phyloP scores from a whole-genome alignment of 1,140 invertebrate species.

The Drosophila tsacasi region DNA sequence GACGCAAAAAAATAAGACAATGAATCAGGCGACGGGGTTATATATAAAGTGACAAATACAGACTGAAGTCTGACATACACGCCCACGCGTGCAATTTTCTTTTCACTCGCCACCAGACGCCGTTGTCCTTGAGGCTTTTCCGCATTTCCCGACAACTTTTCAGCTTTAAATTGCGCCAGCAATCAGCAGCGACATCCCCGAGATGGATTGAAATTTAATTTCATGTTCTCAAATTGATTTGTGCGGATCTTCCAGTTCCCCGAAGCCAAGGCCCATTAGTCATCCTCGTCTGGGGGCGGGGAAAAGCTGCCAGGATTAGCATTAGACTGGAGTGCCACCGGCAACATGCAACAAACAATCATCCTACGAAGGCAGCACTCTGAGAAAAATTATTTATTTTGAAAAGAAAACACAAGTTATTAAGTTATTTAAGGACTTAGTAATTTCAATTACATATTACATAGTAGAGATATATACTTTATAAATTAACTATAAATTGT shows the following conservation, averaged over 20 bases:
- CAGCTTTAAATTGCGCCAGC: slow-evolving; percentile 62
- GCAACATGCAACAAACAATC: slow-evolving; percentile 75
- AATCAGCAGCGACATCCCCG: slow-evolving; percentile 18
- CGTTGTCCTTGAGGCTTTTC: slow-evolving; percentile 62
- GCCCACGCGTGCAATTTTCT: slow-evolving; percentile 70
- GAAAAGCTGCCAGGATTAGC: slow-evolving; percentile 71
- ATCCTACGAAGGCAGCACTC: slow-evolving; percentile 43
- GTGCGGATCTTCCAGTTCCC: slow-evolving; percentile 27
- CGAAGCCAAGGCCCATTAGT: slow-evolving; percentile 54
- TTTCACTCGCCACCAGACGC: slow-evolving; percentile 42
- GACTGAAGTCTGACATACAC: slow-evolving; percentile 31
- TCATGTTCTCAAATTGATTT: slow-evolving; percentile 79
- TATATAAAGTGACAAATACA: slow-evolving; percentile 18
- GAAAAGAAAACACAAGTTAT: neutral
- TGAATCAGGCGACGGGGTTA: slow-evolving; percentile 55
- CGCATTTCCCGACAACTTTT: slow-evolving; percentile 51
- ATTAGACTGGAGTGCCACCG: slow-evolving; percentile 58
- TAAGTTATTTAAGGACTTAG: neutral
- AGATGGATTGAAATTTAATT: slow-evolving; percentile 78
- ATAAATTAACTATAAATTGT: no score
- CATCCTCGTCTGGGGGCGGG: slow-evolving; percentile 45
- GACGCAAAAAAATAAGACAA: slow-evolving; percentile 66
- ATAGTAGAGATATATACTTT: neutral
- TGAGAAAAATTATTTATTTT: neutral
- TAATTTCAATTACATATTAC: neutral